A percentile compares a stretch with the other conserved stretches of the same genome.
Evolutionary conservation across 2,888 invertebrate genomes (phyloP).

Genomic region (Oscheius sp.): DNA sequence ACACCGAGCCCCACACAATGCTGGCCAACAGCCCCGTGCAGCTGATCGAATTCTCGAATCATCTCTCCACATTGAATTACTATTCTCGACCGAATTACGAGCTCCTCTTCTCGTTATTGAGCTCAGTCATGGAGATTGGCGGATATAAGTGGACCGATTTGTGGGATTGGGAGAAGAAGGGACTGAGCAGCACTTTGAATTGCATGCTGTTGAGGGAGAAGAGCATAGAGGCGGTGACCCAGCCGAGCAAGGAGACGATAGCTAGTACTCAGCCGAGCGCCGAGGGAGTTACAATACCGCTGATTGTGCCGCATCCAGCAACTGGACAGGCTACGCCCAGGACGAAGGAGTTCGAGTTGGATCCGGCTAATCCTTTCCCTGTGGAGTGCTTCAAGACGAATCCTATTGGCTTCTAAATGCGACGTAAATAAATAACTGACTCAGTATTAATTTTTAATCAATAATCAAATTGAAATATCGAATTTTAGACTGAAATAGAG

Average conservation of each 20-base stretch:
- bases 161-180: conserved; percentile 41
- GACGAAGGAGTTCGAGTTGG: not conserved
- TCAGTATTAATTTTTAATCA: no score
- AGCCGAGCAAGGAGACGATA: not conserved
- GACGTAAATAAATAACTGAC: no score
- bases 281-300: not conserved
- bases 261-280: no score
- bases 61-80: conserved; percentile 47
- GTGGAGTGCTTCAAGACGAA: conserved; percentile 16
- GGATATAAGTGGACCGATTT: conserved; percentile 44
- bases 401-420: conserved; percentile 29
- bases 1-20: conserved; percentile 46
- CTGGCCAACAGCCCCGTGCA: conserved; percentile 53
- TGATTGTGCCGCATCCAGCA: conserved; percentile 2
- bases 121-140: conserved; percentile 47
- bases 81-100: conserved; percentile 53
- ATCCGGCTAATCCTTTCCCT: conserved; percentile 29
- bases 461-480: no score
- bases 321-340: conserved; percentile 11
- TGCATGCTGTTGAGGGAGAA: not conserved
- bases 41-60: conserved; percentile 47
- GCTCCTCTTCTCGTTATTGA: conserved; percentile 39
- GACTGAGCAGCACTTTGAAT: not conserved
- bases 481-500: no score
- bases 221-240: not conserved